These are phyloP conservation scores for Aphidius ervi DNA, from an alignment of 1,140 invertebrate species.

Conservation along the genomic window DNA sequence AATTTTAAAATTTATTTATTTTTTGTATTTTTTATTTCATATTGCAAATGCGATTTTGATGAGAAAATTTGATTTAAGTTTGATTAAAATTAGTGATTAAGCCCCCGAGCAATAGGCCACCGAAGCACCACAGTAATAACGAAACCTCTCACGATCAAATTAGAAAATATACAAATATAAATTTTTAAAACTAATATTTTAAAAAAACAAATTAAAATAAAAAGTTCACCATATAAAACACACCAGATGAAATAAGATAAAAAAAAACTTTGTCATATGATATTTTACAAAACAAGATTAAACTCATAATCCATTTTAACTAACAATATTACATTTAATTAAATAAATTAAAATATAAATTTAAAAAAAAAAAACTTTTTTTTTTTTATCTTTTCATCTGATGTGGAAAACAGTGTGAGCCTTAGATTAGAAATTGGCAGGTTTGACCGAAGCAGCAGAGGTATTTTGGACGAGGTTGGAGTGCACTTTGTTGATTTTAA, in stretches of 20 bases:
- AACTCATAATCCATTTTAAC: no score
- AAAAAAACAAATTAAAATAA: no score
- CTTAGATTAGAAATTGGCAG: constrained; percentile 44
- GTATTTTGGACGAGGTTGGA: constrained; percentile 53
- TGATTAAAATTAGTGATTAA: constrained; percentile 38
- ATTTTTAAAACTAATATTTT: background rate
- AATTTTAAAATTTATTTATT: no score
- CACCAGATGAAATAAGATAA: constrained; percentile 5
- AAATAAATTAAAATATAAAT: background rate
- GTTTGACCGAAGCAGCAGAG: constrained; percentile 53
- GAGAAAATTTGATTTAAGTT: constrained; percentile 30
- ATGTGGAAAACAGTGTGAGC: constrained; percentile 36
- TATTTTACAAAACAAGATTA: no score
- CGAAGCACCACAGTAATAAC: constrained; percentile 43
- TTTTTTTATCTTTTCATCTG: constrained; percentile 42
- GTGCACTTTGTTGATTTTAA: constrained; percentile 24
- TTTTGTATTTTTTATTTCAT: background rate
- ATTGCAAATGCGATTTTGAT: constrained; percentile 13
- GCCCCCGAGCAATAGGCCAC: constrained; percentile 42
- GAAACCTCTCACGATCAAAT: constrained; percentile 40
- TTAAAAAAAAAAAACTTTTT: background rate
- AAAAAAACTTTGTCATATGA: background rate
- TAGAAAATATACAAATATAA: constrained; percentile 23
- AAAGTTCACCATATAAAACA: background rate
- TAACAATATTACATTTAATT: background rate